Conservation (phyloP, 2,113 vertebrate genomes). For the Pardalotus punctatus region DNA sequence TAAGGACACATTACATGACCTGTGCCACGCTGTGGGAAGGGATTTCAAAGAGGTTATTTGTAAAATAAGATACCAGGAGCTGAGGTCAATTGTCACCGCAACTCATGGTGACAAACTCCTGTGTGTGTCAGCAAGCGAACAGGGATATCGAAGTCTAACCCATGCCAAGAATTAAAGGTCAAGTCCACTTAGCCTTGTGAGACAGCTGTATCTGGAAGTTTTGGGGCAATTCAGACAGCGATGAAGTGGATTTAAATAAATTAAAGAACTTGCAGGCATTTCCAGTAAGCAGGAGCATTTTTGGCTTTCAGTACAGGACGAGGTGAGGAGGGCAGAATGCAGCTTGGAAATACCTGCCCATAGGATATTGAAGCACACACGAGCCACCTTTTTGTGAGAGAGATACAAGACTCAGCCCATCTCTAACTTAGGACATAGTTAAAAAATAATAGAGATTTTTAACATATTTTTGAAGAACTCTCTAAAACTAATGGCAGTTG, state of each 20-base stretch:
- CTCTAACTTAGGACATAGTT: background rate
- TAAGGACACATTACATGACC: background rate
- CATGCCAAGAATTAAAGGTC: background rate
- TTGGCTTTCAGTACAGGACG: background rate
- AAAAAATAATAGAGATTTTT: background rate
- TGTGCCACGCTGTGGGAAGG: background rate
- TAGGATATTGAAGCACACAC: background rate
- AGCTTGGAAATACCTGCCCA: background rate
- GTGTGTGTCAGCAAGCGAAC: background rate
- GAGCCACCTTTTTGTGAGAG: background rate
- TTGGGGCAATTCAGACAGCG: background rate
- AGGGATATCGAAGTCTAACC: accelerated
- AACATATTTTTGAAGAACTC: background rate
- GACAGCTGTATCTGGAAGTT: background rate
- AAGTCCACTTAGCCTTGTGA: background rate
- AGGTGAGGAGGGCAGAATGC: background rate
- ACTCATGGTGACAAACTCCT: background rate
- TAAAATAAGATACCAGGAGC: background rate
- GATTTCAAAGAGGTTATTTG: background rate
- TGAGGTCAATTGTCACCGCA: background rate
- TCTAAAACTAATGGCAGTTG: slow-evolving; percentile 12
- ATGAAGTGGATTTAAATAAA: background rate
- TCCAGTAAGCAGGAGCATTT: background rate
- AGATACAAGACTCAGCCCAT: background rate
- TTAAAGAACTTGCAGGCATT: background rate